Base-by-base conservation (phyloP, 2,888 invertebrate species). In the Dicyrtoma fusca region DNA sequence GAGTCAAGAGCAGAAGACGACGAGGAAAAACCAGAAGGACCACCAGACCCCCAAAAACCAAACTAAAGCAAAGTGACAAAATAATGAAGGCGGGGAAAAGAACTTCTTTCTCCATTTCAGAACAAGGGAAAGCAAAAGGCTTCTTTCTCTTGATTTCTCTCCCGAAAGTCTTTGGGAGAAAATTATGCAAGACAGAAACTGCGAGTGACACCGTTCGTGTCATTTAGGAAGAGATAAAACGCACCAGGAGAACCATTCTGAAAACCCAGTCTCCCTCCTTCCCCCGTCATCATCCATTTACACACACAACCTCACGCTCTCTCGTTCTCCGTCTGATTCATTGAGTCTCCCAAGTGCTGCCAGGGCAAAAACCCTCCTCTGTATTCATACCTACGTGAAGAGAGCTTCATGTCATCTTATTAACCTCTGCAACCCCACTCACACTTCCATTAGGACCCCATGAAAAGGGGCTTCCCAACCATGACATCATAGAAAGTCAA, bases 131-230 rank as follows among this genome's bases (percentile, higher is more conserved):
- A 13, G 55, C 6, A 13, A 23, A 25, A 6, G 21, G 21, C 19
- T 25, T 55, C 23, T 19, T 14, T 55, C 23, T 55, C 2, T n/a
- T n/a, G n/a, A n/a, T 55, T 21, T 55, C 23, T 1, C 21, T 13
- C 23, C 13, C 13, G 21, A 13, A 55, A 21, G 21, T 25, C 23
- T 21, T 25, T n/a, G 13, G 55, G 55, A 21, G 55, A 55, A 55
- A 55, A 55, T 55, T 55, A 55, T 55, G 55, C 55, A 55, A 21
- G 19, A 25, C 55, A 55, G 55, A 55, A 49, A 55, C 55, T 55
- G 55, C 23, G 13, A 55, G 55, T 55, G 21, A 55, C 55, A 55
- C 55, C 21, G 55, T 55, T 55, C 49, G 49, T 49, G 49, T 49
- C 14, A 49, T 49, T 49, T 49, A n/a, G 23, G 55, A 55, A 55